Percentiles rank a stretch among this genome's conserved stretches.
Evolutionary conservation across 2,888 invertebrate genomes (phyloP).

Genomic region (Phymatocera aterrima): DNA sequence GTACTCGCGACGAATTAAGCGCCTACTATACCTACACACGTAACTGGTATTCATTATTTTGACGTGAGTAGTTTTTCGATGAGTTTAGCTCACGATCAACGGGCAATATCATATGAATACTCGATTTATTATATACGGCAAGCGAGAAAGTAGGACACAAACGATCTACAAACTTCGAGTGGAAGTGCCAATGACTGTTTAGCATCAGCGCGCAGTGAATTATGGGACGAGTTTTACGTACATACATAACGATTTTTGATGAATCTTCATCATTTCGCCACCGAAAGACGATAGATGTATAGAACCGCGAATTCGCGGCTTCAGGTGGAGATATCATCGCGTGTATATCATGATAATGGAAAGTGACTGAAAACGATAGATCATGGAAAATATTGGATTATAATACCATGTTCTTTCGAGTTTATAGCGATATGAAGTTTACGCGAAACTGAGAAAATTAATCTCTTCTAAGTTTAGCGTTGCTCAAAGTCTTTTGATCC

Average conservation of each 20-base stretch:
- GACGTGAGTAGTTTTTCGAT: neutral
- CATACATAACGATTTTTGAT: too few relatives aligned
- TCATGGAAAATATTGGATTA: slow-evolving; percentile 2
- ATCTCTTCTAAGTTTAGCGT: slow-evolving; percentile 33
- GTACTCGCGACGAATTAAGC: neutral
- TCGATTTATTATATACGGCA: too few relatives aligned
- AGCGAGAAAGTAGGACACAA: too few relatives aligned
- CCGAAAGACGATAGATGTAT: too few relatives aligned
- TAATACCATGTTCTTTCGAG: slow-evolving; percentile 5
- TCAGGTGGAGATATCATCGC: too few relatives aligned
- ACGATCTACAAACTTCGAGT: too few relatives aligned
- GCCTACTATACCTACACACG: neutral
- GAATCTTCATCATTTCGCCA: too few relatives aligned
- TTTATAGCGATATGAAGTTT: slow-evolving; percentile 28
- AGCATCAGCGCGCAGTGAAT: too few relatives aligned
- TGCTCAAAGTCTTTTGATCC: slow-evolving; percentile 40
- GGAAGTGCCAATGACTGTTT: too few relatives aligned
- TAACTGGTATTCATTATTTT: neutral
- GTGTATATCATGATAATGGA: too few relatives aligned
- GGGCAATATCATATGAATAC: neutral
- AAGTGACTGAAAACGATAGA: neutral
- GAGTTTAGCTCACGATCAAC: slow-evolving; percentile 10
- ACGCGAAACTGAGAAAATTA: slow-evolving; percentile 36
- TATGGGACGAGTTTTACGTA: too few relatives aligned
- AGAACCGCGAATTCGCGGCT: too few relatives aligned